Base-by-base conservation (phyloP, 1,140 invertebrate species). In the Aphelenchoides fujianensis region DNA sequence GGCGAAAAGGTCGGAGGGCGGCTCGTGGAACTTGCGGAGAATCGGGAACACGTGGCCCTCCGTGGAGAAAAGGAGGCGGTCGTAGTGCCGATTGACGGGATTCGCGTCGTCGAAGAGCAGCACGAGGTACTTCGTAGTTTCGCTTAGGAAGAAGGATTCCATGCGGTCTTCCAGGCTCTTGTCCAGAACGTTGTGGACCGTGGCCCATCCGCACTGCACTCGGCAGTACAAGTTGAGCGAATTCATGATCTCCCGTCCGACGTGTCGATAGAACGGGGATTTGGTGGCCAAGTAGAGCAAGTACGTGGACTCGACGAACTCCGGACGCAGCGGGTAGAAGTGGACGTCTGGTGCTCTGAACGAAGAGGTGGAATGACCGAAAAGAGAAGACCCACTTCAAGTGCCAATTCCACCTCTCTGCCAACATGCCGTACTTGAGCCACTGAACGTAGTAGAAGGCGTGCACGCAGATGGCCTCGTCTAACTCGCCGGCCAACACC, bases 91-190 rank as follows among this genome's bases (percentile, higher is more conserved):
- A 82, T 91, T 90, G 0, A 90, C 74, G 63, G 88, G 88, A 83
- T 91, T 90, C 54, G 89, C 87, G 68, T 85, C 84, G 80, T 91
- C 90, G 86, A 91, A 91, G 28, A 90, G 81, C 89, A 90, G 84
- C 55, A 86, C 86, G 16, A 73, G 86, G 86, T 99, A 99, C 87
- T 99, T 98, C 19, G 93, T 94, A 0, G 96, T 98, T 88, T 99
- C 96, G 34, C 94, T 92, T 1, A 99, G 86, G 84, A 98, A 98
- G 85, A 99, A 99, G 2, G 94, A 97, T 85, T 99, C 96, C 95
- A 98, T 98, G 64, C 96, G 88, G 84, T 99, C 95, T 85, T 97
- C 95, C 84, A 95, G 90, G 3, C 91, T 89, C 84, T 96, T 94
- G 79, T 95, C 93, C 30, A 91, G 88, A 0, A 97, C 94, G 86